Percentiles rank a stretch among this genome's conserved stretches.
Conservation (phyloP, 2,888 invertebrate species). For the Dryocosmus kuriphilus region DNA sequence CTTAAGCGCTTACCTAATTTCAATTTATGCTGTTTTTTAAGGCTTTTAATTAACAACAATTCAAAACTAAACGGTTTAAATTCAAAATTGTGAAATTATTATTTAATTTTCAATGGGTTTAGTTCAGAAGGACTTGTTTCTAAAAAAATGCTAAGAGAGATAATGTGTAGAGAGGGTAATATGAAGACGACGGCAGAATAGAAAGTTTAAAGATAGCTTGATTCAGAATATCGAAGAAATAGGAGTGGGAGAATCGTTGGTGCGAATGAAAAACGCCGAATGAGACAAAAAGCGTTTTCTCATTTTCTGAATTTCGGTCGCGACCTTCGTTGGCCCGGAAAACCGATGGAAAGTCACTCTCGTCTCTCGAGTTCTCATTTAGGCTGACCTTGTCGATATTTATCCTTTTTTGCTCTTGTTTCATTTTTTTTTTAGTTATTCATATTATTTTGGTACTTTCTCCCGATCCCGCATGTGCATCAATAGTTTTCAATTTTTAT, state of each 20-base stretch:
- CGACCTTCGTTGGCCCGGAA: slow-evolving; percentile 66
- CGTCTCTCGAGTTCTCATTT: slow-evolving; percentile 72
- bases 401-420: slow-evolving; percentile 44
- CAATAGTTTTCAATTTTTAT: too few relatives aligned
- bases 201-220: not conserved
- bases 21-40: too few relatives aligned
- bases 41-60: too few relatives aligned
- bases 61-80: too few relatives aligned
- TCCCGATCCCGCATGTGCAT: not conserved
- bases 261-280: slow-evolving; percentile 9
- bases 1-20: too few relatives aligned
- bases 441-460: not conserved
- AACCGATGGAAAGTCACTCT: slow-evolving; percentile 71
- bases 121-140: not conserved
- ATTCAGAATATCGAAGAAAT: not conserved
- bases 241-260: not conserved
- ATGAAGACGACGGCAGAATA: not conserved
- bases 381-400: slow-evolving; percentile 67
- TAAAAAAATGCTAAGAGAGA: not conserved
- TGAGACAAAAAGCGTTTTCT: slow-evolving; percentile 55
- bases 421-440: slow-evolving; percentile 23
- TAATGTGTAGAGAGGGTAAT: not conserved
- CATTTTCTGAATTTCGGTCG: slow-evolving; percentile 64
- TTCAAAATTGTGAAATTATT: too few relatives aligned
- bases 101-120: too few relatives aligned